A percentile compares a stretch with the other conserved stretches of the same genome.
Evolutionary conservation across 1,140 invertebrate genomes (phyloP).

Genomic region (Matsumurasca onukii): DNA sequence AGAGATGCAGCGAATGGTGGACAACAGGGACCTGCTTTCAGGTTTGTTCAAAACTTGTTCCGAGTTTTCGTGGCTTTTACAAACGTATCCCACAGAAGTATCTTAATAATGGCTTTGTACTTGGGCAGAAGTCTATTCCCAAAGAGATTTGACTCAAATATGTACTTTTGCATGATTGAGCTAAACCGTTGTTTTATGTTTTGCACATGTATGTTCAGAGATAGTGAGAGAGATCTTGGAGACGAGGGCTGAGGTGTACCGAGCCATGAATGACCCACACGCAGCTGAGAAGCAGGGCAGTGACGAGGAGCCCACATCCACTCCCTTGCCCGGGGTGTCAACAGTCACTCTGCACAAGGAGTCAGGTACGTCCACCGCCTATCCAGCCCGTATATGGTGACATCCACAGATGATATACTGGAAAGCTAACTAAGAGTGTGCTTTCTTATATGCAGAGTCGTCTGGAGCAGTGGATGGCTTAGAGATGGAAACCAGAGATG

Average conservation of each 20-base stretch:
- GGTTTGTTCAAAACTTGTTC: slow-evolving; percentile 50
- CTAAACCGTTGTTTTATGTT: background rate
- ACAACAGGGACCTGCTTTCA: slow-evolving; percentile 73
- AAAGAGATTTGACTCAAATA: background rate
- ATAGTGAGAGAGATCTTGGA: slow-evolving; percentile 74
- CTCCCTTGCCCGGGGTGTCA: slow-evolving; percentile 17
- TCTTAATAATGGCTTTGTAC: too few species aligned
- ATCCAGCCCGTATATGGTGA: too few species aligned
- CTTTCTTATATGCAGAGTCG: too few species aligned
- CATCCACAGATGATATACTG: too few species aligned
- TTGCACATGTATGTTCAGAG: slow-evolving; percentile 48
- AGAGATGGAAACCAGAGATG: too few species aligned
- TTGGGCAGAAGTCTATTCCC: too few species aligned
- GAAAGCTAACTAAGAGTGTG: too few species aligned
- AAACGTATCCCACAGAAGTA: too few species aligned
- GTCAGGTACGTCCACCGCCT: too few species aligned
- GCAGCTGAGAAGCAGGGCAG: background rate
- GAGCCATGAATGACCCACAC: slow-evolving; percentile 47
- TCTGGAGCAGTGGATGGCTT: too few species aligned
- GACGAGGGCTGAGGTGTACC: slow-evolving; percentile 63
- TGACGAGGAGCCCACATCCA: slow-evolving; percentile 14
- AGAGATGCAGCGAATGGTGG: slow-evolving; percentile 75
- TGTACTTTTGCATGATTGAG: background rate
- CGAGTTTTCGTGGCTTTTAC: too few species aligned
- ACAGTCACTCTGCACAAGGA: slow-evolving; percentile 9